phyloP scores from a whole-genome alignment of 2,113 vertebrate genomes.

The Vireo altiloquus region DNA sequence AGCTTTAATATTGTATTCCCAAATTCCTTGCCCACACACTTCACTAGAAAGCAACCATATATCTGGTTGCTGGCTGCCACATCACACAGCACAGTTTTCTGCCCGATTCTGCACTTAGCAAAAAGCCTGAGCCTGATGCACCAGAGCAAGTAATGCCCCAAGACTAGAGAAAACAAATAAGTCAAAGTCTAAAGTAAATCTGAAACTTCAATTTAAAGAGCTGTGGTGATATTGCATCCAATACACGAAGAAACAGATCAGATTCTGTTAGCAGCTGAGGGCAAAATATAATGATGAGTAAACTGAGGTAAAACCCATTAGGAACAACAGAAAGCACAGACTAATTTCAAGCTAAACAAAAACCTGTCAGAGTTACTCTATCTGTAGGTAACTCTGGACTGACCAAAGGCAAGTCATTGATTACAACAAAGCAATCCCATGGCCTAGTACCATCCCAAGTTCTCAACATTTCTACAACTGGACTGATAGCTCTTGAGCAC shows the following conservation, averaged over 20 bases:
- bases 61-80: neutral
- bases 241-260: neutral
- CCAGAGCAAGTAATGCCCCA: accelerated
- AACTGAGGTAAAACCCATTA: neutral
- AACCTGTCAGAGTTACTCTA: neutral
- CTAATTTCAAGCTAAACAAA: neutral
- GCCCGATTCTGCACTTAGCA: neutral
- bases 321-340: neutral
- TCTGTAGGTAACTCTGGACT: neutral
- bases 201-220: neutral
- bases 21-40: neutral
- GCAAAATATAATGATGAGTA: neutral
- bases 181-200: neutral
- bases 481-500: neutral
- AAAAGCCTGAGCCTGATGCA: neutral
- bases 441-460: neutral
- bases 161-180: neutral
- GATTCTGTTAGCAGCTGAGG: neutral
- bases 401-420: neutral
- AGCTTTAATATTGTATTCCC: neutral
- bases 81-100: neutral
- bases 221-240: neutral
- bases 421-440: neutral
- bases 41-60: accelerated
- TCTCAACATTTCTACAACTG: neutral